Base-by-base conservation (phyloP, 1,140 invertebrate species). In the Vanessa atalanta region DNA sequence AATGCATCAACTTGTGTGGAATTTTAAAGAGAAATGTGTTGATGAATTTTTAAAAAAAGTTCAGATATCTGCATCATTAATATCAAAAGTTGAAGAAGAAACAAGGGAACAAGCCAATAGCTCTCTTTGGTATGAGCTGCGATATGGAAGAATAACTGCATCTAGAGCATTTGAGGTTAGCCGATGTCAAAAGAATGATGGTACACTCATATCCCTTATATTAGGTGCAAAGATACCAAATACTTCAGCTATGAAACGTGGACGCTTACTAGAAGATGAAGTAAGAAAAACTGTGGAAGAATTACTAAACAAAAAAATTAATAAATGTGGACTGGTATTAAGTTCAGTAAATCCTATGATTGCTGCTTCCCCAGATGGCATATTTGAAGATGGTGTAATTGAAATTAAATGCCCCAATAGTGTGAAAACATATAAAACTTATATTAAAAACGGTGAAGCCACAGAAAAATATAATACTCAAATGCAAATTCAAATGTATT, bases 381-480 rank as follows among this genome's bases (percentile, higher is more conserved):
- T 53, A n/a, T 53, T 53, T 53, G 51, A 53, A 53, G n/a, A 53
- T 53, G 51, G 51, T n/a, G n/a, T 53, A 16, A 51, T 51, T 14
- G 51, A 16, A 53, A 53, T 53, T 16, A 53, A 15, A 53, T 53
- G 51, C n/a, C 51, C 51, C n/a, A 15, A n/a, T 53, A 53, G 7
- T 53, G 51, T n/a, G n/a, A 16, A 53, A 16, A 53, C 51, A 15
- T 53, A 53, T 16, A 53, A 53, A 4, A 53, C 13, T 53, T 53
- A n/a, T 7, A 16, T 53, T n/a, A 16, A 53, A 16, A 53, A 53
- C 14, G 14, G n/a, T n/a, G 51, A 53, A 16, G 1, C 14, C n/a
- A 53, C 51, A 4, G 51, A 16, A 53, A 53, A 16, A n/a, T 53
- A 53, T 4, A 53, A 53, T n/a, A 53, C 51, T 7, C 51, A 53